A percentile compares a stretch with the other conserved stretches of the same genome.
Evolutionary conservation across 2,888 invertebrate species (phyloP).

Genomic region (Mesodorylaimus sp.): DNA sequence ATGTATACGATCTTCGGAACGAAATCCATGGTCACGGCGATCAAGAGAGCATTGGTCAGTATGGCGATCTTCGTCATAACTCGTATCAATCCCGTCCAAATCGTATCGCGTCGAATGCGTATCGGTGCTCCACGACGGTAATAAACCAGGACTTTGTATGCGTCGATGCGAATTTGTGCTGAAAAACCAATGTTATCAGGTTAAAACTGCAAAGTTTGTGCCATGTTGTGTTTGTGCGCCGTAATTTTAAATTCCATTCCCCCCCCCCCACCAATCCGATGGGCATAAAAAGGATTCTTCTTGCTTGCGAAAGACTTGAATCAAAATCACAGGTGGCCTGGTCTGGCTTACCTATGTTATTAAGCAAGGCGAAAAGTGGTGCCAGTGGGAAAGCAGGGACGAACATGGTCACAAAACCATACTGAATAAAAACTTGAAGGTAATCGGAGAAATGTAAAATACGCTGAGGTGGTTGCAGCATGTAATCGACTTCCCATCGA

Average conservation of each 20-base stretch:
- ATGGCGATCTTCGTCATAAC: conserved; percentile 75
- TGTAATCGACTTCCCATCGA: conserved; percentile 5
- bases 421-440: conserved; percentile 86
- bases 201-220: no score
- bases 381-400: no score
- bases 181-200: no score
- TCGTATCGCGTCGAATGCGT: conserved; percentile 6
- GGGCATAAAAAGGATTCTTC: no score
- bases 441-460: conserved; percentile 69
- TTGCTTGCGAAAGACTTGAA: no score
- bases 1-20: conserved; percentile 73
- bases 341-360: conserved; percentile 76
- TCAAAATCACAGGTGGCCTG: no score
- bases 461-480: neutral
- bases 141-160: conserved; percentile 65
- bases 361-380: conserved; percentile 63
- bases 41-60: conserved; percentile 82
- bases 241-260: no score
- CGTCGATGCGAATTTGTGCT: conserved; percentile 86
- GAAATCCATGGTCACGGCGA: conserved; percentile 86
- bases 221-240: no score
- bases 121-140: conserved; percentile 51
- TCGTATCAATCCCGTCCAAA: conserved; percentile 57
- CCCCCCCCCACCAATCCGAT: no score
- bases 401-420: conserved; percentile 88